Percentiles rank a stretch among this genome's conserved stretches.
These are phyloP conservation scores for Siniperca scherzeri DNA, from an alignment of 2,797 vertebrate genomes.

Conservation along the genomic window DNA sequence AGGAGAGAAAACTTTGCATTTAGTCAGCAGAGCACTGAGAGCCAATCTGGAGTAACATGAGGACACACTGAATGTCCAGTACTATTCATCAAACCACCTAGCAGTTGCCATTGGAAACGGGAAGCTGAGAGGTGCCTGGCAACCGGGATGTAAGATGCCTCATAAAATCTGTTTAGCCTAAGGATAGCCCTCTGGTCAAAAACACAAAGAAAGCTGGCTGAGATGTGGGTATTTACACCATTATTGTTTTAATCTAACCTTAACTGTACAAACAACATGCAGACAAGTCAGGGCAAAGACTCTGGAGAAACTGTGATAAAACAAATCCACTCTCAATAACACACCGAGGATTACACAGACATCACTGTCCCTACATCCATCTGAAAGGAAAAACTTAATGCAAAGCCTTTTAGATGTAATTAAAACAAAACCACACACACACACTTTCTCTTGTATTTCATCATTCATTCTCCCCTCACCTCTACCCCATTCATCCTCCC, in stretches of 20 bases:
- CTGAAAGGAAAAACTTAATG: slow-evolving; percentile 58
- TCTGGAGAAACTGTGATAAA: slow-evolving; percentile 44
- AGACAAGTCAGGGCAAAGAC: slow-evolving; percentile 39
- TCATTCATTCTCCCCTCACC: slow-evolving; percentile 51
- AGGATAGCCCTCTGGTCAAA: slow-evolving; percentile 68
- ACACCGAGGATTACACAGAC: slow-evolving; percentile 34
- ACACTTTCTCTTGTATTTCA: slow-evolving; percentile 30
- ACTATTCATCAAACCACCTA: slow-evolving; percentile 83
- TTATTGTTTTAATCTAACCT: slow-evolving; percentile 42
- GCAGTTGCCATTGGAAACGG: slow-evolving; percentile 86
- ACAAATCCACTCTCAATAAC: slow-evolving; percentile 30
- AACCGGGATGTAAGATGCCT: slow-evolving; percentile 80
- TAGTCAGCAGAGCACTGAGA: slow-evolving; percentile 66
- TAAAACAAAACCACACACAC: slow-evolving; percentile 37
- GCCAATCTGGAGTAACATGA: slow-evolving; percentile 76
- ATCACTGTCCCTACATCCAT: slow-evolving; percentile 17
- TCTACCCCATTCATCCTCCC: slow-evolving; percentile 47
- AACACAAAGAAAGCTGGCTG: slow-evolving; percentile 51
- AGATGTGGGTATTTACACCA: slow-evolving; percentile 42
- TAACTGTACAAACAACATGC: slow-evolving; percentile 20
- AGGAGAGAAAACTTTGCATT: slow-evolving; percentile 73
- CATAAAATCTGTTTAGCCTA: slow-evolving; percentile 76
- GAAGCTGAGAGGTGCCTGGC: slow-evolving; percentile 85
- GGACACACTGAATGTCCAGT: slow-evolving; percentile 80
- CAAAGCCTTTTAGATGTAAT: slow-evolving; percentile 33